Evolutionary conservation across 2,888 invertebrate genomes (phyloP), one percentile per base, ranked within the genome.

Genomic region (Exocentrus adspersus): DNA sequence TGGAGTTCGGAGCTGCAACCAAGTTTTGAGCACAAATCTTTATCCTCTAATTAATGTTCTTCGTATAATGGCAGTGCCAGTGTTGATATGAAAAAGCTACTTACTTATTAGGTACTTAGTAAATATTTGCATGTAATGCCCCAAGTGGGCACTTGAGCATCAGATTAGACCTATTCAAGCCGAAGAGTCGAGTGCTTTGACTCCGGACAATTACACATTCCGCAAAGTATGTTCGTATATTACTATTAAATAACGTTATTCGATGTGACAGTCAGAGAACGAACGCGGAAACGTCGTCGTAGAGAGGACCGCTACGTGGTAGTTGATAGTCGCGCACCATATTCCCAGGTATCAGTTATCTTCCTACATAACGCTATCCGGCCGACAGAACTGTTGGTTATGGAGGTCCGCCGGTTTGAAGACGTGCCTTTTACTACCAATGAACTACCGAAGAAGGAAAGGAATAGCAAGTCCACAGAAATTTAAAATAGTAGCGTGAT

Each of bases 251-350:
- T 71, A 71, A 69, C 71, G 71, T 71, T 71, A 71, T 70, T 67
- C 70, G 60, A 71, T 67, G 65, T 60, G 67, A 70, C 71, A 65
- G 67, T 67, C 66, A 59, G 64, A 52, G 64, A 69, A 72, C 69
- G 66, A 72, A 72, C 66, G 72, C 72, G 72, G 72, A 72, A 72
- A 70, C 60, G 68, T 69, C 70, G 65, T 69, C 60, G 68, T 69
- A 69, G 65, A 57, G 64, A 65, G 63, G 70, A 71, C 72, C 70
- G 72, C 72, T 71, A 72, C 62, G 53, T 60, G 48, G 52, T 20
- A 58, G 48, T 58, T 58, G 58, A 58, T 58, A 58, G 58, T 58
- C 58, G 50, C 50, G 58, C 58, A 58, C 58, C 58, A 48, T 58
- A 50, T 58, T 48, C 48, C 20, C 48, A 48, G 48, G 48, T 48